phyloP scores from a whole-genome alignment of 2,797 vertebrate species.

The Sebastes glaucus region DNA sequence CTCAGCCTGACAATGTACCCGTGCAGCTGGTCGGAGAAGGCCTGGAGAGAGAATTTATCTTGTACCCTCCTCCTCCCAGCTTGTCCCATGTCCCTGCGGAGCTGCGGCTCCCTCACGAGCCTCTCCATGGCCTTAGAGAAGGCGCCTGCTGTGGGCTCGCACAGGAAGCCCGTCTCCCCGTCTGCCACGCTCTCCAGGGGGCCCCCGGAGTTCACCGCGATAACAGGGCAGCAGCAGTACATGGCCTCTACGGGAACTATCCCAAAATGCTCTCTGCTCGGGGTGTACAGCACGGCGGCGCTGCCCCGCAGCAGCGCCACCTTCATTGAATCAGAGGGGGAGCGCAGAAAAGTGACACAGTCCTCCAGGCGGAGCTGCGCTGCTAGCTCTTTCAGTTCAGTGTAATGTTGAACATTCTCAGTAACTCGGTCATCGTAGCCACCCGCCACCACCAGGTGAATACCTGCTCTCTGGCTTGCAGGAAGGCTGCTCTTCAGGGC shows the following conservation, averaged over 20 bases:
- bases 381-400: constrained; percentile 86
- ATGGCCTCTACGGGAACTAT: constrained; percentile 97
- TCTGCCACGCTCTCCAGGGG: constrained; percentile 92
- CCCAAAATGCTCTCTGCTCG: constrained; percentile 96
- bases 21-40: constrained; percentile 91
- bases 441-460: constrained; percentile 93
- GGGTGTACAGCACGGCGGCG: constrained; percentile 93
- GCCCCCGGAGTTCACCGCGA: constrained; percentile 94
- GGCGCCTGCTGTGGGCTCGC: constrained; percentile 84
- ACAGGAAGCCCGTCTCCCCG: constrained; percentile 91
- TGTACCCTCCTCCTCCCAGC: constrained; percentile 89
- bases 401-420: constrained; percentile 93
- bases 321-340: constrained; percentile 92
- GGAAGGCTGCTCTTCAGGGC: constrained; percentile 81
- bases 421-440: constrained; percentile 92
- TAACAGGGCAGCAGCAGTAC: constrained; percentile 93
- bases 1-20: constrained; percentile 86
- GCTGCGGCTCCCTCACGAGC: constrained; percentile 85
- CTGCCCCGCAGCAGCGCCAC: constrained; percentile 86
- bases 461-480: constrained; percentile 76
- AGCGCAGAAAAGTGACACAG: constrained; percentile 90
- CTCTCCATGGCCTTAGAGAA: constrained; percentile 92
- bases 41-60: constrained; percentile 91
- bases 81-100: constrained; percentile 89
- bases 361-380: constrained; percentile 80